Conservation (phyloP, 1,140 invertebrate species). For the Charaxes varanes region DNA sequence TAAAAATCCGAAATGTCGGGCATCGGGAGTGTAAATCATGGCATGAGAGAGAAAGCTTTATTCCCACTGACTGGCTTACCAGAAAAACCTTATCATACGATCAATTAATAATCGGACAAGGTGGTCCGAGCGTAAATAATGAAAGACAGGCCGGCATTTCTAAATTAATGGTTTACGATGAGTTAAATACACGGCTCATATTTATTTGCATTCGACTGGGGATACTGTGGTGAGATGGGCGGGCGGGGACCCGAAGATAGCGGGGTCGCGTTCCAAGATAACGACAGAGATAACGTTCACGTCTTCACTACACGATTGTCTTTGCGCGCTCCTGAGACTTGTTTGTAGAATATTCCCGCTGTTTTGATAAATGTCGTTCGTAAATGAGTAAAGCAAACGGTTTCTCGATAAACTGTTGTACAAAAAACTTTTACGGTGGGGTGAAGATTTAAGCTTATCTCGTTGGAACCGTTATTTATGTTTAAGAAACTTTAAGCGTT, state of each 20-base stretch:
- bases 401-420: too few relatives aligned
- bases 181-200: slow-evolving; percentile 28
- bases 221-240: slow-evolving; percentile 47
- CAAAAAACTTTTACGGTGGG: too few relatives aligned
- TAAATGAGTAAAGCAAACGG: too few relatives aligned
- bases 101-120: slow-evolving; percentile 44
- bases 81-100: slow-evolving; percentile 39
- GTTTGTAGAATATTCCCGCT: slow-evolving; percentile 10
- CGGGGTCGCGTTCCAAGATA: slow-evolving; percentile 57
- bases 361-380: slow-evolving; percentile 17
- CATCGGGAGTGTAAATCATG: slow-evolving; percentile 21
- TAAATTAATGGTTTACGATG: slow-evolving; percentile 49
- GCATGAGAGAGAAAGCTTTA: slow-evolving; percentile 12
- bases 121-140: slow-evolving; percentile 52
- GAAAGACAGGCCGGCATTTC: slow-evolving; percentile 44
- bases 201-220: slow-evolving; percentile 46
- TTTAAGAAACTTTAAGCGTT: too few relatives aligned
- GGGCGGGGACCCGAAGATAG: slow-evolving; percentile 43
- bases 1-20: too few relatives aligned
- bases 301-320: slow-evolving; percentile 52
- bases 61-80: slow-evolving; percentile 16
- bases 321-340: slow-evolving; percentile 21
- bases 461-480: too few relatives aligned
- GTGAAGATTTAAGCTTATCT: too few relatives aligned
- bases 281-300: slow-evolving; percentile 40